Conservation (phyloP, 2,113 vertebrate species). For the Butastur rufipennis region DNA sequence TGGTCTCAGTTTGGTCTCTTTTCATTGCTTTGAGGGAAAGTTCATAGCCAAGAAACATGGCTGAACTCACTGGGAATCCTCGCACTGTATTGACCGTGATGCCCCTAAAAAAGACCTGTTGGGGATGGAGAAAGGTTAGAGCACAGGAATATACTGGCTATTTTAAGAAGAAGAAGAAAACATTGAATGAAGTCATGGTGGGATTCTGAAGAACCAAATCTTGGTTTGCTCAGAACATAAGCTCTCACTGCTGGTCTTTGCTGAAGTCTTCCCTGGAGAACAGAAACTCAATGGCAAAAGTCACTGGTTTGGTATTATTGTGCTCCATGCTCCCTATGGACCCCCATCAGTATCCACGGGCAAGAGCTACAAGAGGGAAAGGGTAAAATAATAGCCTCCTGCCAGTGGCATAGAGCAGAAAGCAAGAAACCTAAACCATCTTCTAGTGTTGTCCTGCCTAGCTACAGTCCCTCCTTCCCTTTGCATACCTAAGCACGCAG, state of each 20-base stretch:
- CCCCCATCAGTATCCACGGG: background rate
- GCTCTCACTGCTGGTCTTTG: background rate
- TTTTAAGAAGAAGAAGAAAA: background rate
- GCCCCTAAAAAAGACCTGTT: conserved; percentile 94
- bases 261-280: background rate
- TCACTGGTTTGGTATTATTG: background rate
- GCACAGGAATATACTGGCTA: background rate
- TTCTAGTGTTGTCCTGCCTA: background rate
- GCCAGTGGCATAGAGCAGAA: background rate
- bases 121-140: conserved; percentile 44
- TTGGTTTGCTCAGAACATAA: background rate
- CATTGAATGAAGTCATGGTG: background rate
- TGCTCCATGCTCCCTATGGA: background rate
- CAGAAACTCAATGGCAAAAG: accelerated
- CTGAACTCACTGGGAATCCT: conserved; percentile 93
- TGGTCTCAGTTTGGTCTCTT: conserved; percentile 58
- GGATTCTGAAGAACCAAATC: background rate
- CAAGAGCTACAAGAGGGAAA: background rate
- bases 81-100: conserved; percentile 84
- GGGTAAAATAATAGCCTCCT: background rate
- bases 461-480: background rate
- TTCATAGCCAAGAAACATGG: conserved; percentile 95
- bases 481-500: accelerated
- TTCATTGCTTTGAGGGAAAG: conserved; percentile 88
- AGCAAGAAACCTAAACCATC: background rate